Percentiles rank a stretch among this genome's conserved stretches.
Conservation (phyloP, 92 coral and sea anemone genomes). For the Scolanthus callimorphus region DNA sequence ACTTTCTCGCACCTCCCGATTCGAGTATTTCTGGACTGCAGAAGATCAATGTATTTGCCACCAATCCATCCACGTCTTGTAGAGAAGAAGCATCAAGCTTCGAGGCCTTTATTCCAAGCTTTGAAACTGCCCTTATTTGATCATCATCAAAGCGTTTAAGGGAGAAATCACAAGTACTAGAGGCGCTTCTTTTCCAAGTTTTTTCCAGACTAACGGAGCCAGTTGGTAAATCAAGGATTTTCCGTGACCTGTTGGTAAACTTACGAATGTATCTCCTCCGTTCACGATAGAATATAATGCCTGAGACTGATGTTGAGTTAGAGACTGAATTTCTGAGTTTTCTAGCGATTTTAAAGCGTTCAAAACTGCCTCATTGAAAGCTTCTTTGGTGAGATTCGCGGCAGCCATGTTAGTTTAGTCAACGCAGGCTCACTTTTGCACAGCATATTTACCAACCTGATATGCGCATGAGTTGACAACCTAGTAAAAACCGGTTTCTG, state of each 20-base stretch:
- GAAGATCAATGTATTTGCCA: neutral
- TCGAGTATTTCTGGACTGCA: constrained; percentile 21
- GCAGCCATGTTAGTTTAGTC: too few relatives aligned
- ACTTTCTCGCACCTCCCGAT: constrained; percentile 1
- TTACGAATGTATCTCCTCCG: constrained; percentile 9
- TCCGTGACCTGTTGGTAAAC: constrained; percentile 24
- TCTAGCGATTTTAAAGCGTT: too few relatives aligned
- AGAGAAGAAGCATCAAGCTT: constrained; percentile 1
- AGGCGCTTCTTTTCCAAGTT: neutral
- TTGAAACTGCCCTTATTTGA: too few relatives aligned
- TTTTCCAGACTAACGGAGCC: constrained; percentile 2
- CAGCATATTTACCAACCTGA: too few relatives aligned
- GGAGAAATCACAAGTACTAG: constrained; percentile 31
- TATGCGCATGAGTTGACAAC: too few relatives aligned
- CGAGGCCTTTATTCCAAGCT: constrained; percentile 1
- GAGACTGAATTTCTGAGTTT: too few relatives aligned
- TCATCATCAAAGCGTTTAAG: constrained; percentile 16
- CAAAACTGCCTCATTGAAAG: too few relatives aligned
- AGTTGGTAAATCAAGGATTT: constrained; percentile 18
- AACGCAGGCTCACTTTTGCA: too few relatives aligned
- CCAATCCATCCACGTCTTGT: neutral
- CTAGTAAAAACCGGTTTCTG: too few relatives aligned
- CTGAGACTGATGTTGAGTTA: neutral
- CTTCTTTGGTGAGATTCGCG: too few relatives aligned
- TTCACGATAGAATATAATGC: constrained; percentile 4